Conservation (phyloP, 2,888 invertebrate species). For the Scrobipalpa costella region DNA sequence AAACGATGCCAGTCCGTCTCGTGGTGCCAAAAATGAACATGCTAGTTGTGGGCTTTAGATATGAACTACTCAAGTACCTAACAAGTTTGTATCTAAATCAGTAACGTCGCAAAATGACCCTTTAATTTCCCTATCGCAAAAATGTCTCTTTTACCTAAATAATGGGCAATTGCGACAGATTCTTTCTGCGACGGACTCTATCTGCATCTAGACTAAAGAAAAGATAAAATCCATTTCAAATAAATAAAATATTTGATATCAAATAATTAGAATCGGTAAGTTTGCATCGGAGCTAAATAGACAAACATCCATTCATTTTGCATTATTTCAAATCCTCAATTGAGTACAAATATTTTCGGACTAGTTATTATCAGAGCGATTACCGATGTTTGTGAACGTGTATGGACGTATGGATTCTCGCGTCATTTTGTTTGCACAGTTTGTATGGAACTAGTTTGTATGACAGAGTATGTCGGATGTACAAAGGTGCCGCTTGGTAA, state of each 20-base stretch:
- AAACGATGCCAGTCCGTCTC: slow-evolving; percentile 52
- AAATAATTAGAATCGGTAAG: no score
- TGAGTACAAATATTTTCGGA: slow-evolving; percentile 41
- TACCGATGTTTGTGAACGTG: slow-evolving; percentile 9
- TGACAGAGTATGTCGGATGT: background rate
- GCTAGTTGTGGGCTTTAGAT: background rate
- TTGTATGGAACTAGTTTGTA: background rate
- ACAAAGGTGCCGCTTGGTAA: slow-evolving; percentile 14
- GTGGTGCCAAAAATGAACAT: background rate
- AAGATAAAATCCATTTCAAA: no score
- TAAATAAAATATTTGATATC: no score
- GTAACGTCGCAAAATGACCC: no score
- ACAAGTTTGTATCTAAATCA: no score
- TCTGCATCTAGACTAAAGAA: no score
- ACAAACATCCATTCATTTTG: background rate
- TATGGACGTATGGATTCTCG: slow-evolving; percentile 46
- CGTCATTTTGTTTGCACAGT: slow-evolving; percentile 18
- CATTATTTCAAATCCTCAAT: background rate
- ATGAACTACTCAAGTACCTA: background rate
- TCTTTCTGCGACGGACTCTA: no score
- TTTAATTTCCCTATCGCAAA: no score
- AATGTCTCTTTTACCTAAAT: no score
- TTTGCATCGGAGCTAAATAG: background rate
- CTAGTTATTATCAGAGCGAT: slow-evolving; percentile 36
- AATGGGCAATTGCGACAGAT: no score